Conservation (phyloP, 2,113 vertebrate species). For the Falco punctatus region DNA sequence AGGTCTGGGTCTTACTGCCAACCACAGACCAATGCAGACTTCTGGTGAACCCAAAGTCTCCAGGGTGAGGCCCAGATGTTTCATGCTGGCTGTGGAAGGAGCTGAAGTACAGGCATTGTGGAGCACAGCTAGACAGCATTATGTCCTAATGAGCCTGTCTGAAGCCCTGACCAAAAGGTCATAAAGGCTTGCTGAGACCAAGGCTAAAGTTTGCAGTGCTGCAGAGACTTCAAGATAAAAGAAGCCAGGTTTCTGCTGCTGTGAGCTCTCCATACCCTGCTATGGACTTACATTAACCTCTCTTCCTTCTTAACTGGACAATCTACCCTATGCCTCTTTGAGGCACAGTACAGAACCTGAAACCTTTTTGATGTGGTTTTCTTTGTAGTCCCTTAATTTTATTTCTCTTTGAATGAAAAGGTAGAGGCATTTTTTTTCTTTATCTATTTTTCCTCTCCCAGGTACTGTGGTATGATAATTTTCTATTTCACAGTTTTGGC, state of each 20-base stretch:
- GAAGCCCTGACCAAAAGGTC: not conserved
- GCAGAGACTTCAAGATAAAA: not conserved
- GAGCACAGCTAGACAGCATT: not conserved
- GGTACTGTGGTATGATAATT: constrained; percentile 24
- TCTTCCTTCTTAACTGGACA: not conserved
- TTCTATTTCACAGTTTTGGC: constrained; percentile 10
- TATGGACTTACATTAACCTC: not conserved
- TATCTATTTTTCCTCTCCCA: not conserved
- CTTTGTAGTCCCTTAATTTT: not conserved
- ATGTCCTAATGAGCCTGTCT: not conserved
- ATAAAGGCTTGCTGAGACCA: not conserved
- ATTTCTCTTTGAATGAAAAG: not conserved
- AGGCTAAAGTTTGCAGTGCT: not conserved
- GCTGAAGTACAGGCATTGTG: not conserved
- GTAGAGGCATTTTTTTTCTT: not conserved
- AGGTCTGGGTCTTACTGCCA: not conserved
- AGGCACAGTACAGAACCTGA: not conserved
- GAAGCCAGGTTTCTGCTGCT: not conserved
- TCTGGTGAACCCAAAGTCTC: not conserved
- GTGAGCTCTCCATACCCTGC: not conserved
- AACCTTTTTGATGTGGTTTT: not conserved
- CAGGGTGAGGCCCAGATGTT: not conserved
- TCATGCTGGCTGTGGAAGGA: not conserved
- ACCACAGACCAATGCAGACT: not conserved
- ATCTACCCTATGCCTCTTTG: not conserved